Base-by-base conservation (phyloP, 1,140 invertebrate genomes). In the Gyrodactylus bullatarudis region DNA sequence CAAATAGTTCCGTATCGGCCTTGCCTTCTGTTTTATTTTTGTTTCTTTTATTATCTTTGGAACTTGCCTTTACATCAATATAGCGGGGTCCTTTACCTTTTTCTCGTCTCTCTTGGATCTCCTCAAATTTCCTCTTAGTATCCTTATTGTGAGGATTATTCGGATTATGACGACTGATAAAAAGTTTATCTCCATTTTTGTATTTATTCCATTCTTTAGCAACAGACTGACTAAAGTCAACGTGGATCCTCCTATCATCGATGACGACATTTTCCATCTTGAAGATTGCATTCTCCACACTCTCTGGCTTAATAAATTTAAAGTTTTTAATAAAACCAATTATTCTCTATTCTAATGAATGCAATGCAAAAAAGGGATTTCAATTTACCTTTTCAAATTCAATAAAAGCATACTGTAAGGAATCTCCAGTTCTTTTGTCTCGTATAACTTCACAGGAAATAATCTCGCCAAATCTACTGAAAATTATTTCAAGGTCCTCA, bases 201-300 rank as follows among this genome's bases (percentile, higher is more conserved):
- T 71, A 73, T n/a, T 72, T 23, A 20, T 23, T 68, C 72, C 72
- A 73, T 23, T 79, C 23, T 75, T 93, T 94, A 0, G 91, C 86
- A 0, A 99, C 93, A 68, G 91, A 95, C 78, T 99, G 95, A 76
- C 91, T 95, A 82, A 99, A 99, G 81, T 99, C 95, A 0, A 99
- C 95, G 81, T 99, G 94, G 76, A 99, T 98, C 77, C 95, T 83
- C 69, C 95, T 82, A 79, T 99, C 95, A 82, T 99, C 95, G 77
- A 99, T 98, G 0, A 98, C 82, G 0, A 98, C 93, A 83, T 99
- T 99, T 78, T 97, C 93, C 95, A 99, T 99, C 84, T 99, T 99
- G 77, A 98, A 94, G 82, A 91, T 99, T 1, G 95, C 95, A 76
- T 89, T 87, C 83, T 99, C 95, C 8, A 54, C 34, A n/a, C 34